These are phyloP conservation scores for Oscheius sp. DNA, from an alignment of 2,888 invertebrate genomes.

Conservation along the genomic window DNA sequence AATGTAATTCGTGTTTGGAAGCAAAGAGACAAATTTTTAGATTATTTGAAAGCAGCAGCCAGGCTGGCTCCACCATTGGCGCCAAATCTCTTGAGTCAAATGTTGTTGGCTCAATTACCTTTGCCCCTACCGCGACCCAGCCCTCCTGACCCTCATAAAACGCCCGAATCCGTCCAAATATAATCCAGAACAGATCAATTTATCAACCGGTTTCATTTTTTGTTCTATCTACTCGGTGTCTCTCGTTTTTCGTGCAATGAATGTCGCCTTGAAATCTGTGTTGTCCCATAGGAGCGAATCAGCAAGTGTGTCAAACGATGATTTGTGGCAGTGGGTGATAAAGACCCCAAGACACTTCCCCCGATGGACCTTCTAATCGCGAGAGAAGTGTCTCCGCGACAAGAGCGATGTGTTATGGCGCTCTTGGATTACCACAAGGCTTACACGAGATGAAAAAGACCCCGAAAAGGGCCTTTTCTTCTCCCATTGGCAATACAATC, in stretches of 20 bases:
- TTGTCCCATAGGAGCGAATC: slow-evolving; percentile 14
- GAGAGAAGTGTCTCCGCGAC: neutral
- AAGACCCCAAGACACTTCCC: neutral
- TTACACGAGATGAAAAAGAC: neutral
- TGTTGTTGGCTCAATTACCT: slow-evolving; percentile 21
- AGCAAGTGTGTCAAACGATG: slow-evolving; percentile 26
- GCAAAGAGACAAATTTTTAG: neutral
- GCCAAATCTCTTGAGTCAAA: slow-evolving; percentile 24
- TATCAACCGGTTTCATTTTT: slow-evolving; percentile 20
- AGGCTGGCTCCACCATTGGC: slow-evolving; percentile 15
- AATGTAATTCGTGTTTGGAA: slow-evolving; percentile 32
- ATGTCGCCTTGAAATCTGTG: neutral
- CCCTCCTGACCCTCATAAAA: slow-evolving; percentile 17
- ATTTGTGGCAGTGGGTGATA: slow-evolving; percentile 26
- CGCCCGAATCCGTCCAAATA: slow-evolving; percentile 15
- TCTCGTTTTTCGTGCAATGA: slow-evolving; percentile 15
- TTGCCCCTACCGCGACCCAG: slow-evolving; percentile 2
- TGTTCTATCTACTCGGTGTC: slow-evolving; percentile 7
- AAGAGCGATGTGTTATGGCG: slow-evolving; percentile 15
- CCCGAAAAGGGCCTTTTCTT: too few species aligned
- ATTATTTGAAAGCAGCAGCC: slow-evolving; percentile 31
- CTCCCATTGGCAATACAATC: too few species aligned
- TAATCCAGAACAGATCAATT: neutral
- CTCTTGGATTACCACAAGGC: neutral
- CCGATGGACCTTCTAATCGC: slow-evolving; percentile 8